Conservation (phyloP, 1,140 invertebrate genomes). For the Rhyzopertha dominica region DNA sequence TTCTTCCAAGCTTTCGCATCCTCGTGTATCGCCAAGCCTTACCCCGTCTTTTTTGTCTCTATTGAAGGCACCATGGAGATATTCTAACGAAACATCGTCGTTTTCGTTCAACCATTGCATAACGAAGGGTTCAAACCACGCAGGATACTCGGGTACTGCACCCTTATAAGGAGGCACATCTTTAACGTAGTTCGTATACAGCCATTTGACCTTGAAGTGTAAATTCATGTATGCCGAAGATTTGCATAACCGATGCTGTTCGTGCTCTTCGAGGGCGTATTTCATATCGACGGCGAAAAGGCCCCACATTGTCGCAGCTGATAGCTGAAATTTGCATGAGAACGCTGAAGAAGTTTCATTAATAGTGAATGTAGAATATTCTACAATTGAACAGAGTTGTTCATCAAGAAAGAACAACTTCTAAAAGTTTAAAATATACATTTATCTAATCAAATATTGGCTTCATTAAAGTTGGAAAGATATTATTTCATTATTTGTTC, state of each 20-base stretch:
- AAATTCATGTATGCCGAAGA: slow-evolving; percentile 99
- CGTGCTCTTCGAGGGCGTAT: slow-evolving; percentile 96
- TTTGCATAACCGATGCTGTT: slow-evolving; percentile 91
- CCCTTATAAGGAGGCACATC: slow-evolving; percentile 96
- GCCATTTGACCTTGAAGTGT: slow-evolving; percentile 98
- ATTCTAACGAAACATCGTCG: slow-evolving; percentile 98
- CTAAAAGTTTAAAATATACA: no score
- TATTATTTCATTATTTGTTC: no score
- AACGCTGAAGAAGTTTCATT: no score
- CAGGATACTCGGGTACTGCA: slow-evolving; percentile 90
- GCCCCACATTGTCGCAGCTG: slow-evolving; percentile 95
- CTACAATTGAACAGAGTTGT: slow-evolving; percentile 6
- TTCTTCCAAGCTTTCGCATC: no score
- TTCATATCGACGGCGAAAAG: slow-evolving; percentile 97
- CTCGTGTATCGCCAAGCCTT: slow-evolving; percentile 47
- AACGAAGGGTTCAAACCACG: slow-evolving; percentile 99
- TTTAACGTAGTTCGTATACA: slow-evolving; percentile 98
- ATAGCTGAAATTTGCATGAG: slow-evolving; percentile 80
- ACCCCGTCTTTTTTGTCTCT: slow-evolving; percentile 98
- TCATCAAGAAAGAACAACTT: no score
- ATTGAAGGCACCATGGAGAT: slow-evolving; percentile 97
- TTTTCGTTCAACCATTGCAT: slow-evolving; percentile 99
- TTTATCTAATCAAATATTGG: no score
- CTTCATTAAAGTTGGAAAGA: no score
- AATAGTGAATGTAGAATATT: no score